These are phyloP conservation scores for Homalodisca vitripennis DNA, from an alignment of 1,140 invertebrate species.

Conservation along the genomic window DNA sequence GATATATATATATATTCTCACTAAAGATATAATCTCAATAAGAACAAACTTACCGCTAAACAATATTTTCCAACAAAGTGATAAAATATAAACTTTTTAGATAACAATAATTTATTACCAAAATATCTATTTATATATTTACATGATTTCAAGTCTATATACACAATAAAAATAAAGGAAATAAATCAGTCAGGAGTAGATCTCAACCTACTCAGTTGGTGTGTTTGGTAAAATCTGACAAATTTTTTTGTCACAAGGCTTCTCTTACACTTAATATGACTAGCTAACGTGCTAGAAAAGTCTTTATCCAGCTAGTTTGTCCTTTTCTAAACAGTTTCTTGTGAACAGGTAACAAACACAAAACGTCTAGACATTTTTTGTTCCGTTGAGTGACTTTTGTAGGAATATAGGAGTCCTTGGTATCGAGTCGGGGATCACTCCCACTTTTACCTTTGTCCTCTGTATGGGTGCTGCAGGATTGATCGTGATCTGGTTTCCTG, in stretches of 20 bases:
- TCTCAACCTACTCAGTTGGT: background rate
- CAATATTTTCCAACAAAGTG: no score
- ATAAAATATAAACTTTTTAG: no score
- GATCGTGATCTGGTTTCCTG: background rate
- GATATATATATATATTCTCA: no score
- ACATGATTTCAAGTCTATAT: no score
- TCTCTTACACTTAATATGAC: background rate
- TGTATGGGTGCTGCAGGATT: slow-evolving; percentile 34
- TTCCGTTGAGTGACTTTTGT: slow-evolving; percentile 27
- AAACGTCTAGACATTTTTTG: slow-evolving; percentile 25
- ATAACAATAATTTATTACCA: no score
- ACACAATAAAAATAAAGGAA: no score
- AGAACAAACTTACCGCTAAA: no score
- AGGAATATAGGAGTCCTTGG: slow-evolving; percentile 36
- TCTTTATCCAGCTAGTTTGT: background rate
- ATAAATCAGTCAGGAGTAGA: slow-evolving; percentile 11
- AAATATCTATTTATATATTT: no score
- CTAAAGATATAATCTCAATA: no score
- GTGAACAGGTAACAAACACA: no score
- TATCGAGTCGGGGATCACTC: slow-evolving; percentile 34
- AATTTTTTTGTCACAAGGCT: background rate
- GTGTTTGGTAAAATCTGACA: background rate
- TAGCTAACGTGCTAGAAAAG: background rate
- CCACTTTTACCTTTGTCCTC: slow-evolving; percentile 36
- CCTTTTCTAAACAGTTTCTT: background rate